Percentiles rank a stretch among this genome's conserved stretches.
Evolutionary conservation across 1,140 invertebrate species (phyloP).

Genomic region (Nephotettix cincticeps): DNA sequence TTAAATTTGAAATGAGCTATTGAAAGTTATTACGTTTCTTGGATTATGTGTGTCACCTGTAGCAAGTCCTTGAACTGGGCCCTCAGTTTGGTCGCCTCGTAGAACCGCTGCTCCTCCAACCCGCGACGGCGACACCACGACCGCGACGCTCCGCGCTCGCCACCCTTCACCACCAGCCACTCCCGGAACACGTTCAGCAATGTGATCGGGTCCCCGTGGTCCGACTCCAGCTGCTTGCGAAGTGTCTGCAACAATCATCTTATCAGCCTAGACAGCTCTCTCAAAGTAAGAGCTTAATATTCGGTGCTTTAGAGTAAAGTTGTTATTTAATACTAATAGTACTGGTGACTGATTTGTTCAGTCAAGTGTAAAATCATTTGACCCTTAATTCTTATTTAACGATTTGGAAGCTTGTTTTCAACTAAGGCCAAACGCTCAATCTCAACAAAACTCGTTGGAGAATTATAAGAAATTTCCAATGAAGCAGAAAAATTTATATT

Average conservation of each 20-base stretch:
- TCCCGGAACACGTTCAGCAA: conserved; percentile 85
- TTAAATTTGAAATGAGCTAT: too few relatives aligned
- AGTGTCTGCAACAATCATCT: conserved; percentile 59
- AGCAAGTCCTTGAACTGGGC: conserved; percentile 86
- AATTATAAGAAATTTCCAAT: background rate
- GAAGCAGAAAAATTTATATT: too few relatives aligned
- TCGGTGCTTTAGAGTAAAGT: too few relatives aligned
- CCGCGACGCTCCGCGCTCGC: conserved; percentile 51
- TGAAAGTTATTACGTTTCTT: too few relatives aligned
- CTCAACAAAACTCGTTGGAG: background rate
- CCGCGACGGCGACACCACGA: conserved; percentile 87
- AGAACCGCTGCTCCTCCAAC: conserved; percentile 94
- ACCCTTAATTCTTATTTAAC: too few relatives aligned
- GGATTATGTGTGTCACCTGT: too few relatives aligned
- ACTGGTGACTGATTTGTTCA: too few relatives aligned
- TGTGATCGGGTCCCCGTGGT: conserved; percentile 95
- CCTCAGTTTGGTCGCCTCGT: conserved; percentile 92
- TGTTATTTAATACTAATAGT: too few relatives aligned
- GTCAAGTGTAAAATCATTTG: too few relatives aligned
- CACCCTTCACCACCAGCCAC: conserved; percentile 79
- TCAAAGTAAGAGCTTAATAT: too few relatives aligned
- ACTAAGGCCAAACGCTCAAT: background rate
- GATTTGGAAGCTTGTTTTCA: too few relatives aligned
- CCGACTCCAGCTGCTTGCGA: conserved; percentile 80
- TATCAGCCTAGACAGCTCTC: too few relatives aligned